Conservation (phyloP, 2,113 vertebrate species). For the Silurus meridionalis region DNA sequence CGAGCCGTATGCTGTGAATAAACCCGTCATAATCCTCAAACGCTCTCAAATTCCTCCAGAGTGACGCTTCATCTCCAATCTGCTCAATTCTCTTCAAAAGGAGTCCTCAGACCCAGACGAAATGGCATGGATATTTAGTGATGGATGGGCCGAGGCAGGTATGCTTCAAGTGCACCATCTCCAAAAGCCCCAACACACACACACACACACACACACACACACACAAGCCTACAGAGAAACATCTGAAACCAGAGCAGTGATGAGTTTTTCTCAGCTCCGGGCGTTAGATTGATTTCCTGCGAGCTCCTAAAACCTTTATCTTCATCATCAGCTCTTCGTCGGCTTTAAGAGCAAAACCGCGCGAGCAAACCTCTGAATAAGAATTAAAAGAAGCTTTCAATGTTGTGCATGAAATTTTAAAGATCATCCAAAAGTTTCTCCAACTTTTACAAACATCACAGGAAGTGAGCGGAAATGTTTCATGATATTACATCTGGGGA, state of each 20-base stretch:
- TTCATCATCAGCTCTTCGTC: conserved; percentile 13
- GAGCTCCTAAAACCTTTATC: conserved; percentile 24
- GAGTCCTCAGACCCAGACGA: conserved; percentile 26
- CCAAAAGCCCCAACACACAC: conserved; percentile 3
- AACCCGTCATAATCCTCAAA: conserved; percentile 60
- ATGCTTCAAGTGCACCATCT: conserved; percentile 32
- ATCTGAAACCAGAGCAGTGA: conserved; percentile 27
- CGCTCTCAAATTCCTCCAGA: conserved; percentile 57
- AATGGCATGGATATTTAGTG: conserved; percentile 52
- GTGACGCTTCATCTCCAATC: conserved; percentile 52
- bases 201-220: neutral
- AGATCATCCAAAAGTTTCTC: neutral
- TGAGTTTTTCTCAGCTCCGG: conserved; percentile 31
- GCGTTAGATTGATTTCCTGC: conserved; percentile 34
- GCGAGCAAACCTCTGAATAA: neutral
- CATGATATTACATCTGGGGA: neutral
- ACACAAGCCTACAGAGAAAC: neutral
- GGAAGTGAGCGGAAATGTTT: neutral
- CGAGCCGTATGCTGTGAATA: conserved; percentile 48
- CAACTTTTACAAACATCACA: neutral
- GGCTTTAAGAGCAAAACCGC: neutral
- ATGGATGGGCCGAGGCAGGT: conserved; percentile 36
- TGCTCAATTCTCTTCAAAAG: conserved; percentile 57
- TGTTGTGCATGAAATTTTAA: neutral
- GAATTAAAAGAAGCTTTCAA: neutral